Evolutionary conservation across 2,113 vertebrate genomes (phyloP).

Genomic region (Balaeniceps rex): DNA sequence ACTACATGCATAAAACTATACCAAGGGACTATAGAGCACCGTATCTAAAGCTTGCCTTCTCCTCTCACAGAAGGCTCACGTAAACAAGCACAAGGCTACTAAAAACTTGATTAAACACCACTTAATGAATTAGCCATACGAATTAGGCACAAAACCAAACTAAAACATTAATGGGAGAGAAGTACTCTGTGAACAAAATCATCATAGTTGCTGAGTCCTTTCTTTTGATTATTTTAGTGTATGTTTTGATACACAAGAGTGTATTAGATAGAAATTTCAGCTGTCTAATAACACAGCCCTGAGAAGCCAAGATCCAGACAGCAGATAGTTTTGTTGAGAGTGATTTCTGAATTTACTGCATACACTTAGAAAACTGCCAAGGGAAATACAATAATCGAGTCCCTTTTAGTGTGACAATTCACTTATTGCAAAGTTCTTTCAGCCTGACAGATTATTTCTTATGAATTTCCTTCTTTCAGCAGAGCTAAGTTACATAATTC

Average conservation of each 20-base stretch:
- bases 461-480: not conserved
- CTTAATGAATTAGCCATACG: not conserved
- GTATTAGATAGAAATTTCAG: not conserved
- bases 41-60: not conserved
- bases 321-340: not conserved
- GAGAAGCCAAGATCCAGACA: not conserved
- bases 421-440: not conserved
- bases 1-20: rapidly evolving
- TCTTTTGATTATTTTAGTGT: not conserved
- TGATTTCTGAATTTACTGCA: not conserved
- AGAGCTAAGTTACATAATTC: not conserved
- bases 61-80: not conserved
- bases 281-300: not conserved
- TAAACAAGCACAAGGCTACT: not conserved
- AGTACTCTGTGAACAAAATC: not conserved
- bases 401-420: not conserved
- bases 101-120: not conserved
- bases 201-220: not conserved
- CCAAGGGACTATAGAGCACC: not conserved
- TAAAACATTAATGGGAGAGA: not conserved
- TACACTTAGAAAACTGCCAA: not conserved
- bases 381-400: not conserved
- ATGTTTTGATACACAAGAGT: not conserved
- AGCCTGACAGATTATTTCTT: not conserved
- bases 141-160: not conserved